These are phyloP conservation scores for Ornithoptera alexandrae DNA, from an alignment of 2,888 invertebrate genomes.

Conservation along the genomic window DNA sequence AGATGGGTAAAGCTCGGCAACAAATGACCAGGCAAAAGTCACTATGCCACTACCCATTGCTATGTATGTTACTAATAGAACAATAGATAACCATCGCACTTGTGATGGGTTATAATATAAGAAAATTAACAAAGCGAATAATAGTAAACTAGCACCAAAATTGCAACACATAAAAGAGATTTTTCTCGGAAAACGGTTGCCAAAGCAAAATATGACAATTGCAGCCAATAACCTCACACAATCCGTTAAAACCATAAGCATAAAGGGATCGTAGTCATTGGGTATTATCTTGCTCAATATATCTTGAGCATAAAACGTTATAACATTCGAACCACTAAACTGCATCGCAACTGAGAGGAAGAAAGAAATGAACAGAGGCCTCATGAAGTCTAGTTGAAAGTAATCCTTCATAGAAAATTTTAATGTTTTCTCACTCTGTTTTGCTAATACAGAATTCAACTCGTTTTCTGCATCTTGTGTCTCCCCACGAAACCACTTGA, in stretches of 20 bases:
- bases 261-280: constrained; percentile 44
- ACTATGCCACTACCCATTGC: constrained; percentile 41
- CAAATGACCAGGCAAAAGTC: constrained; percentile 51
- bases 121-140: constrained; percentile 42
- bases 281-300: constrained; percentile 49
- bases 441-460: constrained; percentile 43
- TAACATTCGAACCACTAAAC: constrained; percentile 50
- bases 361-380: constrained; percentile 44
- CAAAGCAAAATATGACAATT: constrained; percentile 39
- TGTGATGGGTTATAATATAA: constrained; percentile 41
- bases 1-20: constrained; percentile 53
- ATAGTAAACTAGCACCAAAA: constrained; percentile 37
- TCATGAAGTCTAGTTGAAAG: constrained; percentile 40
- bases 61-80: constrained; percentile 44
- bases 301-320: constrained; percentile 51
- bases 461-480: constrained; percentile 45
- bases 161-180: constrained; percentile 41
- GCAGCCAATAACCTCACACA: constrained; percentile 40
- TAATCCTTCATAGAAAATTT: constrained; percentile 37
- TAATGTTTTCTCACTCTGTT: constrained; percentile 37
- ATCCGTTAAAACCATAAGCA: constrained; percentile 50
- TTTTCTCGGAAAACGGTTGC: constrained; percentile 45
- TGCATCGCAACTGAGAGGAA: constrained; percentile 46
- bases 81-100: constrained; percentile 43
- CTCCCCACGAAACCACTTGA: constrained; percentile 48